Evolutionary conservation across 2,797 vertebrate genomes (phyloP).

Genomic region (Sphaeramia orbicularis): DNA sequence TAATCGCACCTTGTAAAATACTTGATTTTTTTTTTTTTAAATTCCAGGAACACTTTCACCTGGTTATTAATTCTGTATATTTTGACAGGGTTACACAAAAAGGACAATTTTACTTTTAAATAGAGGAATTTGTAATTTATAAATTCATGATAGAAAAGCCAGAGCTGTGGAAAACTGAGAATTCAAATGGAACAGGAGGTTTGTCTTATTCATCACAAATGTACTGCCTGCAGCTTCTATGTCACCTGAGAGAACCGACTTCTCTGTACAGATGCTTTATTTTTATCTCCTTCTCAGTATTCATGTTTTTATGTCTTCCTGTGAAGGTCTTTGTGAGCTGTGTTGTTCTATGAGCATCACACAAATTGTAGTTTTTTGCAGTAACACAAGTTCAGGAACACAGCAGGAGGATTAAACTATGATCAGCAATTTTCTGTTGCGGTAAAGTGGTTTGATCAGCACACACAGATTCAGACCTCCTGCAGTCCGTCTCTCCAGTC

Average conservation of each 20-base stretch:
- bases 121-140: no score
- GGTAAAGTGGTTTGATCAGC: constrained; percentile 1
- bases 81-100: no score
- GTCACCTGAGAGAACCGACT: constrained; percentile 3
- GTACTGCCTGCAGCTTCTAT: constrained; percentile 10
- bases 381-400: background rate
- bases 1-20: no score
- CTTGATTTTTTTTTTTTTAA: no score
- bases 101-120: no score
- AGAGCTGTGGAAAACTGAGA: background rate
- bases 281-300: constrained; percentile 13
- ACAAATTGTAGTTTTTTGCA: constrained; percentile 11
- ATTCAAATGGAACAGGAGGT: background rate
- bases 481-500: constrained; percentile 35
- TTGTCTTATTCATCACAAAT: background rate
- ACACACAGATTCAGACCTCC: constrained; percentile 21
- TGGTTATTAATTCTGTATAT: no score
- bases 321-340: background rate
- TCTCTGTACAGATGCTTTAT: constrained; percentile 14
- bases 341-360: constrained; percentile 8
- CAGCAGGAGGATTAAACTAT: constrained; percentile 25
- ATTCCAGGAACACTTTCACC: no score
- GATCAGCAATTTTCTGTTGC: constrained; percentile 40
- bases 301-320: background rate
- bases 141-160: no score